Evolutionary conservation across 2,113 vertebrate species (phyloP), one percentile per base, ranked within the genome.

Genomic region (Pagrus major): DNA sequence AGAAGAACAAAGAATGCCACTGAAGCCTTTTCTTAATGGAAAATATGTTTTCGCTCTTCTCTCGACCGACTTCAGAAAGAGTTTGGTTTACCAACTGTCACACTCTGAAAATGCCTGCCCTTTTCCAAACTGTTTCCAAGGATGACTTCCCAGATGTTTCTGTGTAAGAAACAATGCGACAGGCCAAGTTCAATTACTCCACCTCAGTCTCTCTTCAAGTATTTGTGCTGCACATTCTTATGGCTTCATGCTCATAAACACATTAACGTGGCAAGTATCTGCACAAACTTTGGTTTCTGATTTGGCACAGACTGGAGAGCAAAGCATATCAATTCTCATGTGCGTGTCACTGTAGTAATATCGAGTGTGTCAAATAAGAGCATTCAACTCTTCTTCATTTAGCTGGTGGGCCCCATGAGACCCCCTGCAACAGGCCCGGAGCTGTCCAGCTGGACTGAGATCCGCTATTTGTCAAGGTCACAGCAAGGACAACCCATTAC

Each of bases 381-480:
- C 16, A 83, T 79, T 88, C 72, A 83, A 16, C 83, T 83, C 63
- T 15, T 85, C 79, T 76, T 89, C 59, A 81, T 86, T 83, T 67
- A 75, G 66, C 27, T 39, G 6, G 9, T 21, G 27, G 56, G 67
- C 71, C 61, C 47, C 44, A 29, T 29, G 41, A 56, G 47, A 39
- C 27, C 64, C 64, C 65, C 66, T 60, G 5, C 8, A 78, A 71
- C 21, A 67, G 63, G 37, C 83, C 54, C 21, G 35, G 20, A 80
- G 56, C 63, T 8, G 37, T 65, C 79, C 58, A 69, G 68, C 84
- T 81, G 74, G 61, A 63, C 76, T 51, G 33, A 72, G 33, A 79
- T 80, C 49, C 58, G 74, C 41, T 83, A 42, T 82, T 66, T 67
- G 54, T 76, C 81, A 85, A 90, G 87, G 86, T 92, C 83, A 90